A percentile compares a stretch with the other conserved stretches of the same genome.
Evolutionary conservation across 2,888 invertebrate species (phyloP).

Genomic region (Ormyrus labotus): DNA sequence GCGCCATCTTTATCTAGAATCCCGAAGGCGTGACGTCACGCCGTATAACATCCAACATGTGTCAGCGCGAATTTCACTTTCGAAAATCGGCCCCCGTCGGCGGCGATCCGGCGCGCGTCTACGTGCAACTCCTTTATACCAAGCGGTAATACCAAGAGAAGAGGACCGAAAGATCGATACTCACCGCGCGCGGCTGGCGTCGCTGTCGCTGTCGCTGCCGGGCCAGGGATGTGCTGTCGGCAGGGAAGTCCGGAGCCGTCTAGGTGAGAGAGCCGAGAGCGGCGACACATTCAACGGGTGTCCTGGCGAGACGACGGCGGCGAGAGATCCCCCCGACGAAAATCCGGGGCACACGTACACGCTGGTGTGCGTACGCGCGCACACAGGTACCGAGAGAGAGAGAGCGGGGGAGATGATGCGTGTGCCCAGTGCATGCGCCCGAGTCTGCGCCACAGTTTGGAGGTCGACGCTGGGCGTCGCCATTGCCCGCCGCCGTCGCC

Average conservation of each 20-base stretch:
- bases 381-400: constrained; percentile 7
- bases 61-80: constrained; percentile 53
- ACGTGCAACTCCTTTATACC: background rate
- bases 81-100: constrained; percentile 12
- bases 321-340: constrained; percentile 36
- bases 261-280: constrained; percentile 50
- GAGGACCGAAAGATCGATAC: constrained; percentile 30
- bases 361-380: constrained; percentile 8
- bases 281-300: constrained; percentile 58
- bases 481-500: constrained; percentile 57
- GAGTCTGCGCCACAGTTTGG: constrained; percentile 45
- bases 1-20: constrained; percentile 52
- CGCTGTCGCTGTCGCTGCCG: background rate
- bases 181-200: constrained; percentile 16
- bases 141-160: background rate
- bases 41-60: constrained; percentile 48
- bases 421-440: constrained; percentile 16
- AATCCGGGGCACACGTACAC: constrained; percentile 50
- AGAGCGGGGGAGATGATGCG: constrained; percentile 2
- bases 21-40: background rate
- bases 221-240: constrained; percentile 17
- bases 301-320: constrained; percentile 29
- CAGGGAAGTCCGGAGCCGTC: constrained; percentile 43
- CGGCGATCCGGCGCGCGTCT: background rate
- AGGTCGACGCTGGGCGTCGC: constrained; percentile 72